phyloP scores from a whole-genome alignment of 2,888 invertebrate species.

The Drosophila stalkeri region DNA sequence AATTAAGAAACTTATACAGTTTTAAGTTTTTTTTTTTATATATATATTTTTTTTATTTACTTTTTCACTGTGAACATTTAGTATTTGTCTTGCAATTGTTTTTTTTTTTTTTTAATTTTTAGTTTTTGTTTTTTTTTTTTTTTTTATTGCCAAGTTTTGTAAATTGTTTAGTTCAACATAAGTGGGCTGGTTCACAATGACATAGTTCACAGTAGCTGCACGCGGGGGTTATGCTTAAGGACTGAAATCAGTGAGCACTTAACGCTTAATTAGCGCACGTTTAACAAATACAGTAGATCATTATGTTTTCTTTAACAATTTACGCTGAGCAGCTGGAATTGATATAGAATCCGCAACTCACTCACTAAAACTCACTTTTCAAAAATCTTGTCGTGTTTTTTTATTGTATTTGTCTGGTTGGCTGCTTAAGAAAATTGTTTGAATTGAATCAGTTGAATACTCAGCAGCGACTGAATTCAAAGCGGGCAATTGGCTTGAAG shows the following conservation, averaged over 20 bases:
- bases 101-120: not conserved
- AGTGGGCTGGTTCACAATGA: slow-evolving; percentile 23
- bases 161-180: slow-evolving; percentile 57
- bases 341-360: not conserved
- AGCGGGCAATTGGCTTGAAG: slow-evolving; percentile 77
- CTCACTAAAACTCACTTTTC: slow-evolving; percentile 66
- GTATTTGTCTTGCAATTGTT: slow-evolving; percentile 32
- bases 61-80: slow-evolving; percentile 10
- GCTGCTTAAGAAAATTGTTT: slow-evolving; percentile 21
- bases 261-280: slow-evolving; percentile 38
- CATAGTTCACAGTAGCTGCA: slow-evolving; percentile 24
- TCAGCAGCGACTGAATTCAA: slow-evolving; percentile 81
- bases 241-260: slow-evolving; percentile 24
- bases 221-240: slow-evolving; percentile 21
- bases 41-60: not conserved
- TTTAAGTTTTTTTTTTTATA: slow-evolving; percentile 14
- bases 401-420: slow-evolving; percentile 17
- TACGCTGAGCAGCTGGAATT: slow-evolving; percentile 4
- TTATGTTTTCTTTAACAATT: slow-evolving; percentile 28
- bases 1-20: slow-evolving; percentile 65
- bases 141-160: slow-evolving; percentile 15
- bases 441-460: slow-evolving; percentile 79
- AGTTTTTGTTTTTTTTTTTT: slow-evolving; percentile 1
- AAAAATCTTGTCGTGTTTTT: slow-evolving; percentile 19
- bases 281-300: slow-evolving; percentile 36